These are phyloP conservation scores for Plectrocnemia conspersa DNA, from an alignment of 1,140 invertebrate genomes.

Conservation along the genomic window DNA sequence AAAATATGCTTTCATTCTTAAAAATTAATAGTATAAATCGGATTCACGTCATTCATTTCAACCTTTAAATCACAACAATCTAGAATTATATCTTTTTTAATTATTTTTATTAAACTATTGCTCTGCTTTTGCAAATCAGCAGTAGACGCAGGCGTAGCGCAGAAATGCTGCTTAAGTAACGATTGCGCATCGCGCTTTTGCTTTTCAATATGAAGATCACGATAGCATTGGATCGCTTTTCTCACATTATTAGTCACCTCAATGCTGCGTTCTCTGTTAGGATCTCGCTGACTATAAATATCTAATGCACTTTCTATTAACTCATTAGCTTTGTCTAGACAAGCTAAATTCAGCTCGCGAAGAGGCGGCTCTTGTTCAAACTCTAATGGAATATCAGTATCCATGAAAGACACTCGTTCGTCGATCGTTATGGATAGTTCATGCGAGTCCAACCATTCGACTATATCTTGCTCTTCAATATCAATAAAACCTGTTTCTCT, in stretches of 20 bases:
- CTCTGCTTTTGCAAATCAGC: no score
- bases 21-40: no score
- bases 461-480: slow-evolving; percentile 9
- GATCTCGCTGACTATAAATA: slow-evolving; percentile 15
- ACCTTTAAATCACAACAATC: no score
- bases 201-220: slow-evolving; percentile 15
- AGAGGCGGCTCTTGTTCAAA: not conserved
- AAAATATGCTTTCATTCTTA: no score
- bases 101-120: no score
- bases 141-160: no score
- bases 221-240: slow-evolving; percentile 14
- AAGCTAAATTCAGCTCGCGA: slow-evolving; percentile 2
- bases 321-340: slow-evolving; percentile 10
- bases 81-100: no score
- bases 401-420: not conserved
- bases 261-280: slow-evolving; percentile 10
- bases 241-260: slow-evolving; percentile 10
- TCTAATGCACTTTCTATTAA: slow-evolving; percentile 7
- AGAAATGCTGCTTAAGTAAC: no score
- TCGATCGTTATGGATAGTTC: slow-evolving; percentile 12
- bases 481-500: slow-evolving; percentile 13
- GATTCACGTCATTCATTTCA: no score
- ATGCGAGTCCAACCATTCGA: slow-evolving; percentile 15
- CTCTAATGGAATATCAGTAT: not conserved
- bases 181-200: no score